Evolutionary conservation across 2,113 vertebrate species (phyloP).

Genomic region (Lasiurus borealis): DNA sequence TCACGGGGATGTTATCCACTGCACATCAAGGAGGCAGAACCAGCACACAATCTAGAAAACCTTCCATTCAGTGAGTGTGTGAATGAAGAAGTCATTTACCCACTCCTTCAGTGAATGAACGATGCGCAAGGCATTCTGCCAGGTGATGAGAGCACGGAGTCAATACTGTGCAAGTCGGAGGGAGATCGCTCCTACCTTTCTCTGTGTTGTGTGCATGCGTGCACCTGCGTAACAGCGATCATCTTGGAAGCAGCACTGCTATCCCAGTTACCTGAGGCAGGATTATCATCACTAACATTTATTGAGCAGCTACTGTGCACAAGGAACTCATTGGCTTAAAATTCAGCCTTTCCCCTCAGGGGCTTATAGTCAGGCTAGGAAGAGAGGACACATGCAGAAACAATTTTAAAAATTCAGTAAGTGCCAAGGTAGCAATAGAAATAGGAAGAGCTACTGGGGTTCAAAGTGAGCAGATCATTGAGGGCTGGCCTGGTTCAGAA

Average conservation of each 20-base stretch:
- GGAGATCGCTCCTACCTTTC: neutral
- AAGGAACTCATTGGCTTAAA: neutral
- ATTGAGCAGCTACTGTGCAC: neutral
- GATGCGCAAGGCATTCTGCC: neutral
- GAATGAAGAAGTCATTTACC: neutral
- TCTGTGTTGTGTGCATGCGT: rapidly evolving
- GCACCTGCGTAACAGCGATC: rapidly evolving
- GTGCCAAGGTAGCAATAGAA: neutral
- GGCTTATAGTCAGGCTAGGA: neutral
- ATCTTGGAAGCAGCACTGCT: neutral
- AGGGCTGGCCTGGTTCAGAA: neutral
- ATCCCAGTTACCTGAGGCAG: neutral
- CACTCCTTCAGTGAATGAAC: neutral
- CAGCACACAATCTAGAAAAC: neutral
- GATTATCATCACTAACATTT: neutral
- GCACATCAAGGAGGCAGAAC: neutral
- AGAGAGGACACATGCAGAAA: neutral
- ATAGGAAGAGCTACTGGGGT: rapidly evolving
- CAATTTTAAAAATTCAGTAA: neutral
- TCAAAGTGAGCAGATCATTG: neutral
- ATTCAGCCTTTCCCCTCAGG: neutral
- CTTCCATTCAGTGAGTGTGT: neutral
- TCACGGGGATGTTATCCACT: neutral
- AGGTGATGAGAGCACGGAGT: neutral
- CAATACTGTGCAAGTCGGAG: neutral